Evolutionary conservation across 2,888 invertebrate species (phyloP), one percentile per base, ranked within the genome.

Genomic region (Drepanosiphum platanoidis): DNA sequence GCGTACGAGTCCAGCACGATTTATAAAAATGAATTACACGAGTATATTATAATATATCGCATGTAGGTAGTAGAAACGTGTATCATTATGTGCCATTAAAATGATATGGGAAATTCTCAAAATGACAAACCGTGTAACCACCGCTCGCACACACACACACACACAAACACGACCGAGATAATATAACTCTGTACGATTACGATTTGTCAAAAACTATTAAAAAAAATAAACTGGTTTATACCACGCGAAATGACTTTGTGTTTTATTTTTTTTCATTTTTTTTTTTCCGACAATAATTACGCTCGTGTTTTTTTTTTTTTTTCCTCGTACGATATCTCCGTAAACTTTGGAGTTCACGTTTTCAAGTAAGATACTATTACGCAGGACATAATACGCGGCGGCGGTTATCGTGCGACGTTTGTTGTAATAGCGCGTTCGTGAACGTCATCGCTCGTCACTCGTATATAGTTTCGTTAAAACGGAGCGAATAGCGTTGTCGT

Each of bases 21-120:
- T 68, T 46, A n/a, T n/a, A 1, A 15, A 68, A 79, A 66, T 64
- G 22, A 42, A 32, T 78, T 39, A 39, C 30, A 27, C 32, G 18
- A n/a, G 58, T 58, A 34, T 8, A 3, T 30, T 30, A 13, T 64
- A 64, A 30, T 30, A 61, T 61, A 61, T 61, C 1, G 8, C 9
- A 61, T n/a, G 52, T 52, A 52, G 52, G 52, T 18, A 52, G 52
- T 52, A 52, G 18, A 52, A 22, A 52, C 52, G 22, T 22, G 27
- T 78, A 64, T 78, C 32, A 78, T 78, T 27, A 78, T 78, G 30
- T 15, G n/a, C n/a, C n/a, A 64, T 68, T 32, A 7, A 46, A 79
- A 79, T 27, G 32, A 68, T 66, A 46, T 46, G 34, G 66, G 32
- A 79, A 68, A 79, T 46, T 32, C n/a, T 15, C 42, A n/a, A n/a